A percentile compares a stretch with the other conserved stretches of the same genome.
Evolutionary conservation across 2,888 invertebrate genomes (phyloP).

Genomic region (Plagodis pulveraria): DNA sequence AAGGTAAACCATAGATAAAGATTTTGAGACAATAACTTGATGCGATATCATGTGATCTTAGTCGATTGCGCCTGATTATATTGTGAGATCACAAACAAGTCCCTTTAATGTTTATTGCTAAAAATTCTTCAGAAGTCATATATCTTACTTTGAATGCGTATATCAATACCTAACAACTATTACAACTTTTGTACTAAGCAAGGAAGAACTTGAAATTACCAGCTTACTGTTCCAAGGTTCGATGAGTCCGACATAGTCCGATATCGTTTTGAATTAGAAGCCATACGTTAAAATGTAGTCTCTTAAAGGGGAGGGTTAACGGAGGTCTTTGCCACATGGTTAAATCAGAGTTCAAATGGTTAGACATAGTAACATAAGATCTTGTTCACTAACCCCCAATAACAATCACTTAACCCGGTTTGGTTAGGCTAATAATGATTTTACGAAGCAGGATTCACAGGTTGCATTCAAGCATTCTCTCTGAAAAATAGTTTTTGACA

Average conservation of each 20-base stretch:
- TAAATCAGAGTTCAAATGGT: conserved; percentile 1
- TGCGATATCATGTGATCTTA: background rate
- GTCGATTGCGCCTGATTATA: background rate
- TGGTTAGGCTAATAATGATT: too few species aligned
- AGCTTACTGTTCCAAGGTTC: too few species aligned
- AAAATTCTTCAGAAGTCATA: too few species aligned
- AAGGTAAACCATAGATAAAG: conserved; percentile 41
- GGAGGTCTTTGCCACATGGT: conserved; percentile 5
- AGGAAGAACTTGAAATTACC: too few species aligned
- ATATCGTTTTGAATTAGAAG: conserved; percentile 24
- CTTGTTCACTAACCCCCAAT: background rate
- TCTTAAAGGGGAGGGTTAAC: conserved; percentile 15
- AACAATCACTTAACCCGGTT: background rate
- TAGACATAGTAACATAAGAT: background rate
- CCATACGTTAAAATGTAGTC: conserved; percentile 12
- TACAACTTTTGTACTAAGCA: too few species aligned
- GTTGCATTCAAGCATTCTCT: too few species aligned
- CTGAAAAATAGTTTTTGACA: too few species aligned
- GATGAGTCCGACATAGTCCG: conserved; percentile 8
- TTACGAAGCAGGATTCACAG: too few species aligned
- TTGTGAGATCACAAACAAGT: too few species aligned
- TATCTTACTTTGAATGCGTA: too few species aligned
- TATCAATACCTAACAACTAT: too few species aligned
- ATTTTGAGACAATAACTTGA: background rate
- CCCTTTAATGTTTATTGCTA: too few species aligned